Conservation (phyloP, 2,888 invertebrate genomes). For the Antitype chi region DNA sequence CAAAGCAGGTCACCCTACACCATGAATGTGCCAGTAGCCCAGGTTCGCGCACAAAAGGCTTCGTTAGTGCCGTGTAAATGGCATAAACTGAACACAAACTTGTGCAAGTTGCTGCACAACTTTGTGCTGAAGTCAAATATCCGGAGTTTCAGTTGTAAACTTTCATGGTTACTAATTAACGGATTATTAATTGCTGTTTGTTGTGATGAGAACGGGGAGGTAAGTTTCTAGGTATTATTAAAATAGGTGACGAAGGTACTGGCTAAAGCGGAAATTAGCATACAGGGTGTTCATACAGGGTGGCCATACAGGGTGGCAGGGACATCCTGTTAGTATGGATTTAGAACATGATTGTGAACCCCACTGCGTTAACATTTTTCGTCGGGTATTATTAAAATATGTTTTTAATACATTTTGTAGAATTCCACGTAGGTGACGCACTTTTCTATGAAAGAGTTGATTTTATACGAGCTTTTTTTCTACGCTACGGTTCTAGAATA, state of each 20-base stretch:
- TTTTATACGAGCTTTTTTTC: too few relatives aligned
- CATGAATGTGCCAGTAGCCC: constrained; percentile 35
- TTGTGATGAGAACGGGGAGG: background rate
- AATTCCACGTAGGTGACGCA: too few relatives aligned
- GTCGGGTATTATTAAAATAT: too few relatives aligned
- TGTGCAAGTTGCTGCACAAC: constrained; percentile 35
- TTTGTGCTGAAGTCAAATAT: constrained; percentile 32
- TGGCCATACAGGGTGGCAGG: too few relatives aligned
- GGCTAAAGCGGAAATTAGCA: background rate
- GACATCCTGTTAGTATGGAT: too few relatives aligned
- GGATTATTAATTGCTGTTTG: constrained; percentile 33
- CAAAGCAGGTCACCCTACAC: constrained; percentile 10
- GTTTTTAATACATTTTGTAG: too few relatives aligned
- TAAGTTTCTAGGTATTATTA: background rate
- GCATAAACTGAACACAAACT: constrained; percentile 35
- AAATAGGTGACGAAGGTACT: too few relatives aligned
- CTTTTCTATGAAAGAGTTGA: too few relatives aligned
- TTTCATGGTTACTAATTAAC: constrained; percentile 40
- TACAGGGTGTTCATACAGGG: too few relatives aligned
- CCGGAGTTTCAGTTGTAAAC: constrained; percentile 21
- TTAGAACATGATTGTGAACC: too few relatives aligned
- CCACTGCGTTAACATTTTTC: too few relatives aligned
- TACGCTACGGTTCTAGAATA: too few relatives aligned
- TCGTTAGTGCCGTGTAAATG: constrained; percentile 55
- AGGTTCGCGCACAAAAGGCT: constrained; percentile 40